phyloP scores from a whole-genome alignment of 2,113 vertebrate species.

The Istiophorus platypterus region DNA sequence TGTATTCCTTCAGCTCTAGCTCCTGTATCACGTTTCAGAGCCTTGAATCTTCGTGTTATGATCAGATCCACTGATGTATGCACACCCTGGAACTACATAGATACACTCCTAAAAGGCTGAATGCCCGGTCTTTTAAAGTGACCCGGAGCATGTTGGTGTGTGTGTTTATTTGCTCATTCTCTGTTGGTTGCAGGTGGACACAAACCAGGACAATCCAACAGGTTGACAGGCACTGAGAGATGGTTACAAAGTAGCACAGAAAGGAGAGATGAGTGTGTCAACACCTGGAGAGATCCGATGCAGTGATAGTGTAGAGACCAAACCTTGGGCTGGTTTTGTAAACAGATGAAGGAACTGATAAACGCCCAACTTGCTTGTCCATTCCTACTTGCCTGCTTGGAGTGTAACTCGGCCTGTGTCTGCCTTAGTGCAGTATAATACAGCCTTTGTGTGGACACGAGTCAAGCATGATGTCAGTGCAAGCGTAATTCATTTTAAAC shows the following conservation, averaged over 20 bases:
- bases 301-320: conserved; percentile 62
- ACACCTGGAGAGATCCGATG: conserved; percentile 64
- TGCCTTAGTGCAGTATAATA: conserved; percentile 36
- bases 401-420: conserved; percentile 31
- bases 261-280: conserved; percentile 69
- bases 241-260: conserved; percentile 70
- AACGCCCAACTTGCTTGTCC: conserved; percentile 39
- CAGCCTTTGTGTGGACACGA: conserved; percentile 35
- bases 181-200: conserved; percentile 49
- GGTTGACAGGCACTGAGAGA: conserved; percentile 49
- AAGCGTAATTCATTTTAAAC: conserved; percentile 23
- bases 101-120: not conserved
- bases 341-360: conserved; percentile 76
- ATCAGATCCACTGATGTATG: conserved; percentile 16
- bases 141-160: conserved; percentile 43
- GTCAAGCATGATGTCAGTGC: not conserved
- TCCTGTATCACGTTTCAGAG: not conserved
- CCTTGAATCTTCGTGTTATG: not conserved
- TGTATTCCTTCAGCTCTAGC: not conserved
- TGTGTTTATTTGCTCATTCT: conserved; percentile 64
- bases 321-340: conserved; percentile 68
- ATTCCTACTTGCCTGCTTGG: conserved; percentile 14
- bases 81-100: not conserved
- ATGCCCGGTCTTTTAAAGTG: conserved; percentile 36
- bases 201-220: conserved; percentile 6